Conservation (phyloP, 2,797 vertebrate species). For the Scyliorhinus canicula region DNA sequence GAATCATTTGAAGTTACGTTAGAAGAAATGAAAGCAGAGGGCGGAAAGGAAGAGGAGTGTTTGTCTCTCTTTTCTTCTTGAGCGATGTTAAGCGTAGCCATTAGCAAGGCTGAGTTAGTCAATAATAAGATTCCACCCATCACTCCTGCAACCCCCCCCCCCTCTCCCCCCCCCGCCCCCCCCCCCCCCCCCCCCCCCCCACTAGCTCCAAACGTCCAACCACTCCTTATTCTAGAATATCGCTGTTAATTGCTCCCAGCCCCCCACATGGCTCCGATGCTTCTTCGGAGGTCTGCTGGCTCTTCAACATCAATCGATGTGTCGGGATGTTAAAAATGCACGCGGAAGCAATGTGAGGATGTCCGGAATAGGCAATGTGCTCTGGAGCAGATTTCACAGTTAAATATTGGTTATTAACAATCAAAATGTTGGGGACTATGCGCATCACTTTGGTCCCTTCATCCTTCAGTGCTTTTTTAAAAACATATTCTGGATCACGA, state of each 20-base stretch:
- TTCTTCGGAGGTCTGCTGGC: slow-evolving; percentile 40
- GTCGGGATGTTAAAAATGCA: background rate
- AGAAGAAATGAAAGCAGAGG: slow-evolving; percentile 45
- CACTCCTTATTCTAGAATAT: slow-evolving; percentile 40
- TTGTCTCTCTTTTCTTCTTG: slow-evolving; percentile 44
- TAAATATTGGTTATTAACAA: background rate
- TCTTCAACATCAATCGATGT: background rate
- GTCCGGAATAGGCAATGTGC: background rate
- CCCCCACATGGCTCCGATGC: slow-evolving; percentile 51
- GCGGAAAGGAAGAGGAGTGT: slow-evolving; percentile 52
- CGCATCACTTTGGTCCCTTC: background rate
- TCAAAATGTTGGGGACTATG: too few relatives aligned
- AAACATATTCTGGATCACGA: background rate
- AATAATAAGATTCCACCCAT: slow-evolving; percentile 47
- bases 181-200: slow-evolving; percentile 38
- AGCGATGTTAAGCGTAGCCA: slow-evolving; percentile 39
- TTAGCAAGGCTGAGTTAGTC: slow-evolving; percentile 44
- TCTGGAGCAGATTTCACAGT: background rate
- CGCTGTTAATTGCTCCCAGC: slow-evolving; percentile 62
- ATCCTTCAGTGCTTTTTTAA: background rate
- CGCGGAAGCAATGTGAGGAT: background rate
- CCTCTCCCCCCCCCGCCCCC: slow-evolving; percentile 30
- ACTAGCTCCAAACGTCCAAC: too few relatives aligned
- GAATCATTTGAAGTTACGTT: slow-evolving; percentile 56
- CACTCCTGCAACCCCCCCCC: too few relatives aligned